Evolutionary conservation across 2,797 vertebrate species (phyloP).

Genomic region (Peromyscus eremicus): DNA sequence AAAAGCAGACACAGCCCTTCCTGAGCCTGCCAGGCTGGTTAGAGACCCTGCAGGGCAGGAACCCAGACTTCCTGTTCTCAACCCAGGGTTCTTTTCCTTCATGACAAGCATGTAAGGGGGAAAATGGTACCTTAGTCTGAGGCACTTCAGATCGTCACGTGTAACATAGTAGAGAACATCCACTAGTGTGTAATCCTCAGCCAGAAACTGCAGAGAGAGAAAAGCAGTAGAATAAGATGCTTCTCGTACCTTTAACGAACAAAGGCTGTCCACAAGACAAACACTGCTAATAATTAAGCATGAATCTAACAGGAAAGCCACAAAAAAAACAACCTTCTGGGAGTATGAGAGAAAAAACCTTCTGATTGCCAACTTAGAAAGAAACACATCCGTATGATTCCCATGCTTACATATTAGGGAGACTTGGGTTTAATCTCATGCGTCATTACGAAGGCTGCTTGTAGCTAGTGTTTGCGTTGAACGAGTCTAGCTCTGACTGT

Average conservation of each 20-base stretch:
- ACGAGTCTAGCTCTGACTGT: neutral
- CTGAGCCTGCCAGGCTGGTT: neutral
- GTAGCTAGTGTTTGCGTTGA: neutral
- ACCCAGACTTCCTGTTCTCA: constrained; percentile 1
- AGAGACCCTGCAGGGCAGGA: neutral
- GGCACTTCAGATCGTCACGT: constrained; percentile 96
- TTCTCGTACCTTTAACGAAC: neutral
- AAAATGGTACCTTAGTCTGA: constrained; percentile 93
- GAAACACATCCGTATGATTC: constrained; percentile 7
- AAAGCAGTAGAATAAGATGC: constrained; percentile 31
- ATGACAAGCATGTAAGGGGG: neutral
- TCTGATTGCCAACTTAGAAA: constrained; percentile 25
- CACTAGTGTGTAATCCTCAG: constrained; percentile 94
- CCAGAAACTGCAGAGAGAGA: constrained; percentile 91
- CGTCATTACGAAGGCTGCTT: neutral
- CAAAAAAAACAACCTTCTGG: neutral
- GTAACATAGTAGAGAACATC: constrained; percentile 95
- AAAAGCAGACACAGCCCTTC: neutral
- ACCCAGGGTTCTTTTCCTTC: neutral
- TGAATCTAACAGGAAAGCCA: constrained; percentile 48
- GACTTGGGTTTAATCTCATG: neutral
- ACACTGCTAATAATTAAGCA: neutral
- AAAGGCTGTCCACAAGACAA: neutral
- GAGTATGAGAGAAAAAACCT: constrained; percentile 37
- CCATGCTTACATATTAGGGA: neutral